Base-by-base conservation (phyloP, 1,140 invertebrate species). In the Neodiprion fabricii region DNA sequence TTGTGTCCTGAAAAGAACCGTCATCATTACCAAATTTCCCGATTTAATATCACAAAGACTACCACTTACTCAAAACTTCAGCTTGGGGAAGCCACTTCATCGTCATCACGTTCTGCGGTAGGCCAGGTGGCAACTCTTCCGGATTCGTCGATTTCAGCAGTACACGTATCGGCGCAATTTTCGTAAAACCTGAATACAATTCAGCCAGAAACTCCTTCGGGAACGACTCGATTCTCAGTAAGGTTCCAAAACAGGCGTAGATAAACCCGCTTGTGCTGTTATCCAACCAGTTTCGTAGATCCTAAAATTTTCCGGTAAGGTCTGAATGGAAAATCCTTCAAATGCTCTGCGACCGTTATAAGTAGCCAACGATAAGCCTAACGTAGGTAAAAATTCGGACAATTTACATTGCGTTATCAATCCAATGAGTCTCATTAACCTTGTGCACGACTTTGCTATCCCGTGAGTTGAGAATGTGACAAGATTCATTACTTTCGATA, bases 171-270 rank as follows among this genome's bases (percentile, higher is more conserved):
- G 83, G 84, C 0, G 81, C 79, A 0, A 94, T 78, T 12, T 85
- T 84, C 5, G 89, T 82, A 75, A 94, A 92, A 3, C 90, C 90
- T 17, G 87, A 88, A 10, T 94, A 80, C 70, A 95, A 90, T 9
- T 86, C 90, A 79, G 92, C 80, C 0, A 92, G 76, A 75, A 91
- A 90, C 5, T 90, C 87, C 8, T 89, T 80, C 0, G 92, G 89
- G 79, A 95, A 88, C 0, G 90, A 89, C 28, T 91, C 90, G 72
- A 91, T 90, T 72, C 90, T 91, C 28, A 94, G 85, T 83, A 92
- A 90, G 7, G 93, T 92, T 17, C 94, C 94, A 79, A 95, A 90
- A 75, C 92, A 93, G 77, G 95, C 92, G 73, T 92, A 92, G 49
- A 95, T 90, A 1, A 94, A 91, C 0, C 94, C 94, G 78, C 93